These are phyloP conservation scores for Lithophane leautieri DNA, from an alignment of 2,888 invertebrate genomes.

Conservation along the genomic window DNA sequence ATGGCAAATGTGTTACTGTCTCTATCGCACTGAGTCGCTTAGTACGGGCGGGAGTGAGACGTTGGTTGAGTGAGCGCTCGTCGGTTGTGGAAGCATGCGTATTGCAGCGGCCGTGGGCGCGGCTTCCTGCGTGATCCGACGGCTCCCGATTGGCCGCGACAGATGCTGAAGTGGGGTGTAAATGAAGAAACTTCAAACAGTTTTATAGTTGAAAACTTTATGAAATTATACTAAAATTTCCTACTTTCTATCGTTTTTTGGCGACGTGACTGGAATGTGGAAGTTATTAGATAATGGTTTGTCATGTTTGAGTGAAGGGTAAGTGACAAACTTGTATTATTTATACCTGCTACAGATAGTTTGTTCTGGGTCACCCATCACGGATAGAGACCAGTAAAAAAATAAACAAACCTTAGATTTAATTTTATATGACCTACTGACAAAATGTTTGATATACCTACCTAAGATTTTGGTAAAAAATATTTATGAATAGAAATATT, in stretches of 20 bases:
- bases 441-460: not conserved
- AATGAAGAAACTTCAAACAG: conserved; percentile 82
- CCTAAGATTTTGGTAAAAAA: not conserved
- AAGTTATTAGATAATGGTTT: conserved; percentile 51
- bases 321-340: conserved; percentile 36
- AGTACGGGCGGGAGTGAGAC: conserved; percentile 78
- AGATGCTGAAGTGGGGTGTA: conserved; percentile 82
- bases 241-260: conserved; percentile 71
- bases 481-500: too few species aligned
- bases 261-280: conserved; percentile 74
- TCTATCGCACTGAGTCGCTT: conserved; percentile 67
- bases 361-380: conserved; percentile 6
- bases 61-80: conserved; percentile 71
- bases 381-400: not conserved
- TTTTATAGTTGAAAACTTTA: conserved; percentile 85
- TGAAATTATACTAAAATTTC: conserved; percentile 75
- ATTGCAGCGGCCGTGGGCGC: conserved; percentile 86
- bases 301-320: conserved; percentile 45
- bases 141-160: conserved; percentile 80
- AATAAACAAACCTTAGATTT: not conserved
- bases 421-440: not conserved
- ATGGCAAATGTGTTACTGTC: conserved; percentile 78
- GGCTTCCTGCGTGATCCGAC: conserved; percentile 80
- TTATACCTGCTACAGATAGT: not conserved
- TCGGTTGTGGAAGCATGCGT: conserved; percentile 86